Conservation (phyloP, 1,140 invertebrate species). For the Neotoxoptera formosana region DNA sequence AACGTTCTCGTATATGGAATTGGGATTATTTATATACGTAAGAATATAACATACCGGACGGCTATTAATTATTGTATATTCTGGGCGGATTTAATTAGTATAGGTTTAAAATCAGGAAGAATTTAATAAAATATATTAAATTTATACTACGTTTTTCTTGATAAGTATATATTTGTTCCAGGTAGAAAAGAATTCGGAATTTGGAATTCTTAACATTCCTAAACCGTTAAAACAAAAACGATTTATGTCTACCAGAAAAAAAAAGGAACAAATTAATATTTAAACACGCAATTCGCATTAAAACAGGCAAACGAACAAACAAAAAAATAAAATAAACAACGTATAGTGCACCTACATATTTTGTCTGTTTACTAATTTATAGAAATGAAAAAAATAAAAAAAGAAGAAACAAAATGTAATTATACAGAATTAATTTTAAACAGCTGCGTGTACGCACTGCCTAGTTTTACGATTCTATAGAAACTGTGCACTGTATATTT, state of each 20-base stretch:
- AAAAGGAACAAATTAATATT: constrained; percentile 13
- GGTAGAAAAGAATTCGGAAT: not conserved
- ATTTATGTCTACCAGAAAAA: constrained; percentile 10
- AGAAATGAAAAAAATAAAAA: not conserved
- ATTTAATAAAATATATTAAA: constrained; percentile 26
- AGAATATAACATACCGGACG: not conserved
- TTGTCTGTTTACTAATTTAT: constrained; percentile 11
- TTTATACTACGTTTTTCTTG: not conserved
- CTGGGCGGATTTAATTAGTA: not conserved
- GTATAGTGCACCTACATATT: not conserved
- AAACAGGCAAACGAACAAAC: not conserved
- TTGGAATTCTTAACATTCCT: not conserved
- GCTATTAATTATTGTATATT: not conserved
- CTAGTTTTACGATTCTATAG: not conserved
- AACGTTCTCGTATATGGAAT: not conserved
- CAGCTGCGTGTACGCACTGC: not conserved
- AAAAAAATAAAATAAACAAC: constrained; percentile 8
- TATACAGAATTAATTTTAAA: constrained; percentile 4
- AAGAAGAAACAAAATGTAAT: constrained; percentile 1
- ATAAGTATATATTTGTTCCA: not conserved
- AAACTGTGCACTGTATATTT: not conserved
- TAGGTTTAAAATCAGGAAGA: not conserved
- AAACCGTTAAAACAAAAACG: not conserved
- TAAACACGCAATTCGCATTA: constrained; percentile 7
- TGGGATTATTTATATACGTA: not conserved